Percentiles rank a stretch among this genome's conserved stretches.
phyloP scores from a whole-genome alignment of 2,888 invertebrate species.

The Cotesia congregata region DNA sequence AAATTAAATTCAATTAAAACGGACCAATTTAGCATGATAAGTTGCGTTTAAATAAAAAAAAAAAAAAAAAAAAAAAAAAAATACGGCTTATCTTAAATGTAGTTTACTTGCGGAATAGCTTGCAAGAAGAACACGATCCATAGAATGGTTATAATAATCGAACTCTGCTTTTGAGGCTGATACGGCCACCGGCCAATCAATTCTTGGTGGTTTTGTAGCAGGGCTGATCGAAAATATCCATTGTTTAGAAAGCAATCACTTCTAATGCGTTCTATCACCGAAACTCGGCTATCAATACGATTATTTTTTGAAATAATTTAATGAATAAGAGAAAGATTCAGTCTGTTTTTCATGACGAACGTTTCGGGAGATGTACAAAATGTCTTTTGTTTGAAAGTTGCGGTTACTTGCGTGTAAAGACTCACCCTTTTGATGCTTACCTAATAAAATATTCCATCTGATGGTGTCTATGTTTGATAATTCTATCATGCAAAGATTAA shows the following conservation, averaged over 20 bases:
- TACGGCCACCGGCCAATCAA: slow-evolving; percentile 45
- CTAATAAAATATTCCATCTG: too few relatives aligned
- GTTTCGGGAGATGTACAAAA: too few relatives aligned
- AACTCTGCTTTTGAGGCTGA: slow-evolving; percentile 23
- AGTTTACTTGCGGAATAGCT: slow-evolving; percentile 4
- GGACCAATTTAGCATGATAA: background rate
- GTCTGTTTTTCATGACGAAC: too few relatives aligned
- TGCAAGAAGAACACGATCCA: background rate
- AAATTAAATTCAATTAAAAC: background rate
- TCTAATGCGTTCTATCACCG: too few relatives aligned
- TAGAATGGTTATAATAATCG: background rate
- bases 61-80: background rate
- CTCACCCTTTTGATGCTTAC: background rate
- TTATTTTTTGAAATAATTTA: too few relatives aligned
- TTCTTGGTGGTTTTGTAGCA: slow-evolving; percentile 37
- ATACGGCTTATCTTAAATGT: too few relatives aligned
- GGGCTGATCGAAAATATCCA: slow-evolving; percentile 43
- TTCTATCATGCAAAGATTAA: too few relatives aligned
- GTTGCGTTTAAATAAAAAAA: background rate
- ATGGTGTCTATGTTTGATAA: too few relatives aligned
- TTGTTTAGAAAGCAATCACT: slow-evolving; percentile 4
- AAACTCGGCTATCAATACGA: too few relatives aligned
- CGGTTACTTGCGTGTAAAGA: slow-evolving; percentile 3
- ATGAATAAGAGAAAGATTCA: too few relatives aligned
- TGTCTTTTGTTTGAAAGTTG: slow-evolving; percentile 14